phyloP scores from a whole-genome alignment of 2,888 invertebrate species.

The Trileptium ribeirensis region DNA sequence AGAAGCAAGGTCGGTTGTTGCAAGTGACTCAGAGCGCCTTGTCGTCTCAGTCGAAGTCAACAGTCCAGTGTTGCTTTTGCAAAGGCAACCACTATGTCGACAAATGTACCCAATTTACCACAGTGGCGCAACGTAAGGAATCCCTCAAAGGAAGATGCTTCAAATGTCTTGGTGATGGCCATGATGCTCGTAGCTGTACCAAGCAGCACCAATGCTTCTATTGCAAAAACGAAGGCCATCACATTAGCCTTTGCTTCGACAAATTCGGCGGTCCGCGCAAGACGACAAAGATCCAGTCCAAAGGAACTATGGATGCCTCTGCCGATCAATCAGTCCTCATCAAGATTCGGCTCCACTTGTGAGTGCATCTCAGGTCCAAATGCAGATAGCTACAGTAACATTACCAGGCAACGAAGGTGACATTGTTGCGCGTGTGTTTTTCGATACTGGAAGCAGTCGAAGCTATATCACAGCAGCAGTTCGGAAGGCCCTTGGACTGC shows the following conservation, averaged over 20 bases:
- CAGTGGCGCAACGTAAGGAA: neutral
- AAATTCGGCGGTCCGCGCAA: too few species aligned
- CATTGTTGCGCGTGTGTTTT: neutral
- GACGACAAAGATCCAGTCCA: too few species aligned
- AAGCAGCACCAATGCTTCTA: neutral
- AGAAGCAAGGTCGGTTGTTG: neutral
- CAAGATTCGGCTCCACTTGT: too few species aligned
- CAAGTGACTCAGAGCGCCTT: neutral
- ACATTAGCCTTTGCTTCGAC: neutral
- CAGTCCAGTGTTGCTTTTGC: neutral
- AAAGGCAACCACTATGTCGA: neutral
- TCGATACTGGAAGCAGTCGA: neutral
- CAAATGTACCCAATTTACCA: neutral
- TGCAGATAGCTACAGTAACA: neutral
- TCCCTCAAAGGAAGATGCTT: neutral
- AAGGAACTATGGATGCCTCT: too few species aligned
- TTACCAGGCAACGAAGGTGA: neutral
- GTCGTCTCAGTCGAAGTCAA: neutral
- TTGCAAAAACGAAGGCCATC: neutral
- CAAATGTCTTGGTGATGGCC: neutral
- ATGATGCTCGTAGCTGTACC: neutral
- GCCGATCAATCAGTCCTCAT: too few species aligned
- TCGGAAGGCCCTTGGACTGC: too few species aligned
- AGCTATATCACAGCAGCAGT: too few species aligned
- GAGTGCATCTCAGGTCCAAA: constrained; percentile 4